phyloP scores from a whole-genome alignment of 2,888 invertebrate genomes.

The Psylliodes chrysocephalus region DNA sequence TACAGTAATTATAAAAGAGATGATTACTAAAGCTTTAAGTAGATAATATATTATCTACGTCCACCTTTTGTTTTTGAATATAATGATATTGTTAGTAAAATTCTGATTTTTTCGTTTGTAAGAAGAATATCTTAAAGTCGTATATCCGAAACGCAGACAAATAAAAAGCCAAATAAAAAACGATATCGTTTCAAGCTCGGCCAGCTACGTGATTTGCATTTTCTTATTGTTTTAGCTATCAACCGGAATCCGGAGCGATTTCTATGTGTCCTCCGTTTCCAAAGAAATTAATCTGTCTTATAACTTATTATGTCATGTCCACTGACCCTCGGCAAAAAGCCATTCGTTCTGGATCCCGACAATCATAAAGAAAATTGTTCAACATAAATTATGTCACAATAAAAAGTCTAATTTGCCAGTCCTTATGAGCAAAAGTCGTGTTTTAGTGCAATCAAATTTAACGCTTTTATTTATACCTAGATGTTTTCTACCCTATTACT shows the following conservation, averaged over 20 bases:
- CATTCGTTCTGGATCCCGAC: slow-evolving; percentile 23
- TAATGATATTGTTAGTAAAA: no score
- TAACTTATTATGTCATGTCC: slow-evolving; percentile 30
- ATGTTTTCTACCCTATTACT: slow-evolving; percentile 6
- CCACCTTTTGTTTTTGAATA: no score
- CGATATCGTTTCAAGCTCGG: slow-evolving; percentile 7
- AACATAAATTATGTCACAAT: slow-evolving; percentile 30
- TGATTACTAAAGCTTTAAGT: no score
- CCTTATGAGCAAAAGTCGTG: slow-evolving; percentile 26
- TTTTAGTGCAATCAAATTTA: slow-evolving; percentile 28
- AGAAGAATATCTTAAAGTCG: no score
- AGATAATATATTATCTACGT: no score
- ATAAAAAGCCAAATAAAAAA: slow-evolving; percentile 1
- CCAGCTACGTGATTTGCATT: slow-evolving; percentile 14
- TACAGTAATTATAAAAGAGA: slow-evolving; percentile 10
- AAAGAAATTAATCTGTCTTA: slow-evolving; percentile 29
- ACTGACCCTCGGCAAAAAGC: slow-evolving; percentile 27
- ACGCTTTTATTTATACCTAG: slow-evolving; percentile 28
- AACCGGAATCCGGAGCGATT: slow-evolving; percentile 4
- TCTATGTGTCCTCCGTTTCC: slow-evolving; percentile 14
- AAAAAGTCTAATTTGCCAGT: slow-evolving; percentile 30
- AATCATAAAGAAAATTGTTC: slow-evolving; percentile 30
- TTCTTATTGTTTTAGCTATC: slow-evolving; percentile 13
- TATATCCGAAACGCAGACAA: background rate
- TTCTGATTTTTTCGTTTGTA: no score